These are phyloP conservation scores for Galeruca laticollis DNA, from an alignment of 2,888 invertebrate genomes.

Conservation along the genomic window DNA sequence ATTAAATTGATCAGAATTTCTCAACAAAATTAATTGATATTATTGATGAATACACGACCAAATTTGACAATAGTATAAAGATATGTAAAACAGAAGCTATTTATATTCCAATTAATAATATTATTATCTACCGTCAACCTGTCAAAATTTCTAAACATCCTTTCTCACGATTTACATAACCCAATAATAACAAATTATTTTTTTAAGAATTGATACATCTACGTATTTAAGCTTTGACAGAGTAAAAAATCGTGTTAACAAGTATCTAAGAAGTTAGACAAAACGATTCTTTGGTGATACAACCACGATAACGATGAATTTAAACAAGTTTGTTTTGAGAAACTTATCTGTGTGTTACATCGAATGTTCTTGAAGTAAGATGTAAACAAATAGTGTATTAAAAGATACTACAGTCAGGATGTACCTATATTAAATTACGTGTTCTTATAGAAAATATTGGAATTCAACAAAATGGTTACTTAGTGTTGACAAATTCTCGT, in stretches of 20 bases:
- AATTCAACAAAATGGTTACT: conserved; percentile 12
- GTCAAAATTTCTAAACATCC: conserved; percentile 13
- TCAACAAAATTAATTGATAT: background rate
- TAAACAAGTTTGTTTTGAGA: conserved; percentile 18
- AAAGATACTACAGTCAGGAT: conserved; percentile 5
- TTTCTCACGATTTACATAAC: conserved; percentile 28
- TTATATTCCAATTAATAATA: conserved; percentile 1
- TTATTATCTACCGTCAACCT: conserved; percentile 10
- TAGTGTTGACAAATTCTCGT: conserved; percentile 20
- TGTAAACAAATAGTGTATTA: conserved; percentile 30
- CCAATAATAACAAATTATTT: conserved; percentile 14
- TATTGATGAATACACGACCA: background rate
- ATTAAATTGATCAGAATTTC: background rate
- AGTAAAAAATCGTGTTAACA: conserved; percentile 33
- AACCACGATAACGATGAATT: conserved; percentile 29
- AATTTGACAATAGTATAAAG: background rate
- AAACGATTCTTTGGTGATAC: conserved; percentile 32
- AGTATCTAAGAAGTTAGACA: conserved; percentile 28
- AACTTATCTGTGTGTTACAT: conserved; percentile 17
- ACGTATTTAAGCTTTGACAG: conserved; percentile 23
- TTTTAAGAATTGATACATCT: conserved; percentile 25
- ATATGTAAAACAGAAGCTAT: conserved; percentile 17
- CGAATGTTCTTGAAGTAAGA: conserved; percentile 12
- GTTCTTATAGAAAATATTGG: conserved; percentile 4
- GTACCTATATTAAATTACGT: conserved; percentile 23